phyloP scores from a whole-genome alignment of 2,888 invertebrate species.

The Campoplex nolae region DNA sequence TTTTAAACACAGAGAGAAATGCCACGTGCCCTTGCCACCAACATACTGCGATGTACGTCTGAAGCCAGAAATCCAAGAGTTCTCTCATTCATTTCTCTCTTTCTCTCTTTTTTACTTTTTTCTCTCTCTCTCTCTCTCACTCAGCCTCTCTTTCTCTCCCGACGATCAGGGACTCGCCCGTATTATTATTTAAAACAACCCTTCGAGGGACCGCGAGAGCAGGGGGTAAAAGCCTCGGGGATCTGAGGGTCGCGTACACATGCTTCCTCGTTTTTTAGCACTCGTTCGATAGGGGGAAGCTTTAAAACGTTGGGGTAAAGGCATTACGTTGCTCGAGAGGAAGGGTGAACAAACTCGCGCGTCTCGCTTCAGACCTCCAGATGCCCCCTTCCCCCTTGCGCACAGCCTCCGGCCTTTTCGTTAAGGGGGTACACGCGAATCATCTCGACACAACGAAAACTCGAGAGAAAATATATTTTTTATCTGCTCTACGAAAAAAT shows the following conservation, averaged over 20 bases:
- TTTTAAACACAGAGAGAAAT: conserved; percentile 43
- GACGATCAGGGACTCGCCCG: conserved; percentile 71
- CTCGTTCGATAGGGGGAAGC: conserved; percentile 51
- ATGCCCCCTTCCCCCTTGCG: conserved; percentile 69
- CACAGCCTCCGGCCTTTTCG: conserved; percentile 70
- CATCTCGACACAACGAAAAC: background rate
- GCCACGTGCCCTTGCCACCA: conserved; percentile 69
- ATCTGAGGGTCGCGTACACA: conserved; percentile 64
- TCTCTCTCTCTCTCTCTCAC: background rate
- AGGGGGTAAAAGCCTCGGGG: conserved; percentile 71
- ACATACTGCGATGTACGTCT: conserved; percentile 70
- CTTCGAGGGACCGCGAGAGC: conserved; percentile 77
- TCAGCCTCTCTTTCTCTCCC: conserved; percentile 47
- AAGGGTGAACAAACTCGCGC: conserved; percentile 76
- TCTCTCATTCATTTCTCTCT: conserved; percentile 8
- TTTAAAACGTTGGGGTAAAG: conserved; percentile 71
- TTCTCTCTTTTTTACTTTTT: conserved; percentile 38
- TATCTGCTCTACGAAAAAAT: too few species aligned
- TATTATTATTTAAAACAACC: conserved; percentile 84
- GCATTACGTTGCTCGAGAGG: conserved; percentile 64
- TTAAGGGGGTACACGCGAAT: conserved; percentile 68
- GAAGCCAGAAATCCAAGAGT: conserved; percentile 57
- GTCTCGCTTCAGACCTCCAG: conserved; percentile 73
- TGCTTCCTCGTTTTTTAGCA: conserved; percentile 31
- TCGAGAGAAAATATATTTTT: background rate